phyloP scores from a whole-genome alignment of 1,140 invertebrate genomes.

The Stenopsyche tienmushanensis region DNA sequence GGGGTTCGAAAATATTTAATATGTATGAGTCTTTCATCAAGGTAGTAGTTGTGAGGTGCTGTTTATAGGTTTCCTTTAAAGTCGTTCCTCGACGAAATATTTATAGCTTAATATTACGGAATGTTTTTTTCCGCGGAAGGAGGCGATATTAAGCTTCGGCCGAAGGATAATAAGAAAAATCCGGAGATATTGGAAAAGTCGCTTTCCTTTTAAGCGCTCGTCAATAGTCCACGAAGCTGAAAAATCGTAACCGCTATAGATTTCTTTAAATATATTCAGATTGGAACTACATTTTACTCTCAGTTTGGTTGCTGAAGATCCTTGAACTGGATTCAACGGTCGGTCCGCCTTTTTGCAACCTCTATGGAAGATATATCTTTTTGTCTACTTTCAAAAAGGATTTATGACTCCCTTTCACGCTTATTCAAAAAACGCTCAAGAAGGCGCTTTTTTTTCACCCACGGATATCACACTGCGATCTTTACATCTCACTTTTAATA shows the following conservation, averaged over 20 bases:
- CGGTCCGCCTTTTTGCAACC: not conserved
- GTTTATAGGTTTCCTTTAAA: no score
- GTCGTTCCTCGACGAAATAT: not conserved
- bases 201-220: not conserved
- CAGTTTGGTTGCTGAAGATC: no score
- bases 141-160: not conserved
- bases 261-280: conserved; percentile 5
- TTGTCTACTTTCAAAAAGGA: conserved; percentile 40
- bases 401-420: conserved; percentile 38
- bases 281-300: conserved; percentile 8
- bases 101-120: not conserved
- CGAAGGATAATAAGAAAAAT: not conserved
- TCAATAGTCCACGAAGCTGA: not conserved
- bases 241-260: not conserved
- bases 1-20: not conserved
- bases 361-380: conserved; percentile 31
- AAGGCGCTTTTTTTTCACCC: conserved; percentile 12
- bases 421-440: conserved; percentile 30
- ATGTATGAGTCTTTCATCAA: no score
- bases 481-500: conserved; percentile 27
- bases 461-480: conserved; percentile 15
- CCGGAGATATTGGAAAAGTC: not conserved
- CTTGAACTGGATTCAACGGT: not conserved
- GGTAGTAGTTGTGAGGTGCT: no score
- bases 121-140: not conserved